phyloP scores from a whole-genome alignment of 1,140 invertebrate species.

The Calephelis virginiensis region DNA sequence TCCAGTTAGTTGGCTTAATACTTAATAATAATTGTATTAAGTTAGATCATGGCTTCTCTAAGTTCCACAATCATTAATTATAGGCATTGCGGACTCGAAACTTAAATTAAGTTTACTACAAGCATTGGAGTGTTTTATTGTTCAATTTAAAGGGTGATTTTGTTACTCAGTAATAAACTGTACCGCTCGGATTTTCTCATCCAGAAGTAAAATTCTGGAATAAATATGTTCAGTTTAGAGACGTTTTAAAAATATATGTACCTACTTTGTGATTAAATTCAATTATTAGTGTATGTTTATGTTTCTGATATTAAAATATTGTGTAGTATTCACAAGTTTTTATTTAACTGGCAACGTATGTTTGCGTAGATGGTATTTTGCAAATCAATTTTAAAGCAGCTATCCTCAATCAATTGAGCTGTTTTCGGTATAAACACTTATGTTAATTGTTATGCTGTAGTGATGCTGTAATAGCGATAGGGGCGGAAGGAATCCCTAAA shows the following conservation, averaged over 20 bases:
- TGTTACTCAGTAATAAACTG: constrained; percentile 5
- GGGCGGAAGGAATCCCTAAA: no score
- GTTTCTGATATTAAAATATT: no score
- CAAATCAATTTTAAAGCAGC: no score
- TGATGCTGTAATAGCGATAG: no score
- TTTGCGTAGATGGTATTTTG: no score
- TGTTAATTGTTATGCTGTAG: no score
- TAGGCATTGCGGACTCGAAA: background rate
- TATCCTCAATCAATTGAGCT: no score
- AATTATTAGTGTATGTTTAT: background rate
- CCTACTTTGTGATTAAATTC: background rate
- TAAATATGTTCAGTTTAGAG: constrained; percentile 2
- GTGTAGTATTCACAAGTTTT: no score
- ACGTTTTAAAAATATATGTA: background rate
- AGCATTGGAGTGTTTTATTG: constrained; percentile 7
- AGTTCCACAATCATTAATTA: background rate
- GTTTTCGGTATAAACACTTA: no score
- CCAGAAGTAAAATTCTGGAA: constrained; percentile 12
- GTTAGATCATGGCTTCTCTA: background rate
- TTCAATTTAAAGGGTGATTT: constrained; percentile 9
- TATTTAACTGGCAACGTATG: no score
- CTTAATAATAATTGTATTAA: background rate
- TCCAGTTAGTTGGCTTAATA: no score
- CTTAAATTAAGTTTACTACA: constrained; percentile 13
- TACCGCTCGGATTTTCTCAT: constrained; percentile 1